Evolutionary conservation across 2,113 vertebrate species (phyloP), one percentile per base, ranked within the genome.

Genomic region (Sander vitreus): DNA sequence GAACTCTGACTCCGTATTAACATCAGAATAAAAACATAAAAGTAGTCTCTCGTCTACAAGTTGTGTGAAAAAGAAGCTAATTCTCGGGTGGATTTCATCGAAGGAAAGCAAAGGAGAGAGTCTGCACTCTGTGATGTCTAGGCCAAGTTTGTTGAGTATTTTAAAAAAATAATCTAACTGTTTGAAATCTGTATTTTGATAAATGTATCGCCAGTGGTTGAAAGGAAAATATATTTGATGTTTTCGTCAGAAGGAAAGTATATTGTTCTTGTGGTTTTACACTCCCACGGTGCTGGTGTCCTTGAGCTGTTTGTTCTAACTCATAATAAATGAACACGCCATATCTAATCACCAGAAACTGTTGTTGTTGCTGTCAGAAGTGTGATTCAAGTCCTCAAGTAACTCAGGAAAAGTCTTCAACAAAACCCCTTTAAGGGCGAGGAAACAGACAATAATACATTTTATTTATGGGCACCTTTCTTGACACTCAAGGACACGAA

Each of bases 111-210:
- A 55, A 57, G 53, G 16, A 47, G 8, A 18, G n/a, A 16, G 66
- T 16, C 13, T 57, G 39, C 39, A 39, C 39, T 39, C 60, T 72
- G 79, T 60, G 68, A 68, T 1, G 59, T 81, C 45, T 80, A 80
- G 84, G 78, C 83, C 85, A 85, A 80, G 81, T 77, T 54, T 78
- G 69, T n/a, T 36, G 48, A 47, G 58, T 60, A 54, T 75, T 84
- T 60, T 36, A 33, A 71, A n/a, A 27, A 27, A 27, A 63, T 66
- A 70, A 77, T 66, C 47, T 67, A 55, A 85, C 57, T 53, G 67
- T 85, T 51, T 72, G 2, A 72, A 74, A 74, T 75, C 51, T 83
- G 83, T 86, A 60, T 81, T 68, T 83, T 76, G 78, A 77, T 86
- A 65, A 75, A 76, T 75, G 85, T 80, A 2, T 66, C 65, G 50